phyloP scores from a whole-genome alignment of 1,140 invertebrate species.

The Helicoverpa armigera region DNA sequence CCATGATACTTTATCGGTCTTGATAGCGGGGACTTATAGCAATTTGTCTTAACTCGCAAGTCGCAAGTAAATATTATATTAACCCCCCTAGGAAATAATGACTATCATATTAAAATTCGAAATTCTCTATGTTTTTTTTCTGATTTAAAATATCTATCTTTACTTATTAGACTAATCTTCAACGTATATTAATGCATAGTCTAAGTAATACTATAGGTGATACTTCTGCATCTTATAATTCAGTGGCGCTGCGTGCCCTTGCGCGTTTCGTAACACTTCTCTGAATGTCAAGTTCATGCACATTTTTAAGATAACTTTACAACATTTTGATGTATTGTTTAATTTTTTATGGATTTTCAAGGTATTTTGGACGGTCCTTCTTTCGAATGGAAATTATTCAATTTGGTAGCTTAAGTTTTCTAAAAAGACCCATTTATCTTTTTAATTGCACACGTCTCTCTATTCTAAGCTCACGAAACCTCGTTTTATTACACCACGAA shows the following conservation, averaged over 20 bases:
- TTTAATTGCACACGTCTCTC: too few species aligned
- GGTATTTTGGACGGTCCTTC: background rate
- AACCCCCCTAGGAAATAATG: too few species aligned
- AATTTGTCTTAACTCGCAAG: too few species aligned
- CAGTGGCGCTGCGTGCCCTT: background rate
- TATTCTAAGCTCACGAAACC: too few species aligned
- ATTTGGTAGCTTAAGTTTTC: background rate
- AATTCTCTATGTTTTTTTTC: background rate
- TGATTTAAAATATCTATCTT: background rate
- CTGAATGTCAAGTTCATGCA: constrained; percentile 51
- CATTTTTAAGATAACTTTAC: constrained; percentile 17
- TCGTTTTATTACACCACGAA: too few species aligned
- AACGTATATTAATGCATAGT: too few species aligned
- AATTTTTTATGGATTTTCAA: background rate
- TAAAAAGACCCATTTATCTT: background rate
- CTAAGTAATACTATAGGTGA: background rate
- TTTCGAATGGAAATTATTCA: background rate
- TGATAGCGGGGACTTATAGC: too few species aligned
- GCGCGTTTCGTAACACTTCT: constrained; percentile 19
- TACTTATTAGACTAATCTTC: too few species aligned
- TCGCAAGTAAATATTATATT: too few species aligned
- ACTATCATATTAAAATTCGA: too few species aligned
- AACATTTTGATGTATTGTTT: constrained; percentile 29
- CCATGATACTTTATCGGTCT: background rate
- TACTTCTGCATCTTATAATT: background rate